phyloP scores from a whole-genome alignment of 2,113 vertebrate genomes.

The Machaerirhynchus nigripectus region DNA sequence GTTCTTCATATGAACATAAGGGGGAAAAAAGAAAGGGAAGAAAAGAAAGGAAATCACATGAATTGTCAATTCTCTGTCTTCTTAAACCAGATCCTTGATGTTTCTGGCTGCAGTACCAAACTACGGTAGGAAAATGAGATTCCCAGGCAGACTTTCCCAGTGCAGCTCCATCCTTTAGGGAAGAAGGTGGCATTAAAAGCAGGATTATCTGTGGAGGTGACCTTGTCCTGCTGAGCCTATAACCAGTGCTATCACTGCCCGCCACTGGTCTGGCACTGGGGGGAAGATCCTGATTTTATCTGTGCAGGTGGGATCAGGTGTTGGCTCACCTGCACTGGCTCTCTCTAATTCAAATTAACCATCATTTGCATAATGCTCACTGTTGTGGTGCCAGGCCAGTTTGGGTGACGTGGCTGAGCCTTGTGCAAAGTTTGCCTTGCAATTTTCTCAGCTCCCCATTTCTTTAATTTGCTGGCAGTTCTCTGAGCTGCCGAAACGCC shows the following conservation, averaged over 20 bases:
- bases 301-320: accelerated
- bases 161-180: neutral
- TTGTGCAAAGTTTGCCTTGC: neutral
- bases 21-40: accelerated
- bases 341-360: neutral
- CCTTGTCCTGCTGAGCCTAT: neutral
- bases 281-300: neutral
- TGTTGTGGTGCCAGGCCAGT: neutral
- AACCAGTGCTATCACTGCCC: neutral
- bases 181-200: neutral
- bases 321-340: neutral
- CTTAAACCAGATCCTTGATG: neutral
- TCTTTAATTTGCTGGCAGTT: neutral
- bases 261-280: neutral
- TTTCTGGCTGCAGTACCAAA: neutral
- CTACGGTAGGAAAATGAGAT: neutral
- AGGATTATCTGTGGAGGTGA: neutral
- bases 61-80: neutral
- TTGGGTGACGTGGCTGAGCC: neutral
- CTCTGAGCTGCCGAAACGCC: neutral
- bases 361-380: neutral
- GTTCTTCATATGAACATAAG: neutral
- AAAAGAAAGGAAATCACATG: neutral
- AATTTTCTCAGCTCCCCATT: neutral
- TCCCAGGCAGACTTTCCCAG: neutral